Conservation (phyloP, 2,113 vertebrate genomes). For the Pongo abelii region DNA sequence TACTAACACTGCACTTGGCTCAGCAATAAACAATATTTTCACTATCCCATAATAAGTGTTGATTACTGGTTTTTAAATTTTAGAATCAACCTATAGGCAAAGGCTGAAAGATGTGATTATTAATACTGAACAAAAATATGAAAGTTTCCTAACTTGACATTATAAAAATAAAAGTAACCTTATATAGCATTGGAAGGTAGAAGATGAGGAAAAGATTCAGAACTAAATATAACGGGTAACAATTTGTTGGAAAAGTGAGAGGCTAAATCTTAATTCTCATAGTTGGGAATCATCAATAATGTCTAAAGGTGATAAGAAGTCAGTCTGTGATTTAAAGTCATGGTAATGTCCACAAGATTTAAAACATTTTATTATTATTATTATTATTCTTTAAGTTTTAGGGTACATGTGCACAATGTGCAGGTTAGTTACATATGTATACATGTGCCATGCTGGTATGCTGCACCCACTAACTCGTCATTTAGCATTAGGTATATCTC, state of each 20-base stretch:
- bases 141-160: neutral
- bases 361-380: neutral
- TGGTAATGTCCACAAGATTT: neutral
- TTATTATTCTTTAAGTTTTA: too few relatives aligned
- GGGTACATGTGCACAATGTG: too few relatives aligned
- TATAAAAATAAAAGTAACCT: neutral
- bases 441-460: too few relatives aligned
- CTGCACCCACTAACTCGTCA: too few relatives aligned
- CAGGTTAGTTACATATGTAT: too few relatives aligned
- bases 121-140: neutral
- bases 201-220: neutral
- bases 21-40: neutral
- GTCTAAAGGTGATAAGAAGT: neutral
- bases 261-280: conserved; percentile 20
- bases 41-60: neutral
- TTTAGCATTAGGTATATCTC: too few relatives aligned
- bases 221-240: neutral
- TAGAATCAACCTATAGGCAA: neutral
- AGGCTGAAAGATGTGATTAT: neutral
- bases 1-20: neutral
- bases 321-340: neutral
- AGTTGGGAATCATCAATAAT: neutral
- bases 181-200: neutral
- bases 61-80: conserved; percentile 24
- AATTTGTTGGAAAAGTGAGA: neutral